These are phyloP conservation scores for Drosophila emarginata DNA, from an alignment of 2,888 invertebrate genomes.

Conservation along the genomic window DNA sequence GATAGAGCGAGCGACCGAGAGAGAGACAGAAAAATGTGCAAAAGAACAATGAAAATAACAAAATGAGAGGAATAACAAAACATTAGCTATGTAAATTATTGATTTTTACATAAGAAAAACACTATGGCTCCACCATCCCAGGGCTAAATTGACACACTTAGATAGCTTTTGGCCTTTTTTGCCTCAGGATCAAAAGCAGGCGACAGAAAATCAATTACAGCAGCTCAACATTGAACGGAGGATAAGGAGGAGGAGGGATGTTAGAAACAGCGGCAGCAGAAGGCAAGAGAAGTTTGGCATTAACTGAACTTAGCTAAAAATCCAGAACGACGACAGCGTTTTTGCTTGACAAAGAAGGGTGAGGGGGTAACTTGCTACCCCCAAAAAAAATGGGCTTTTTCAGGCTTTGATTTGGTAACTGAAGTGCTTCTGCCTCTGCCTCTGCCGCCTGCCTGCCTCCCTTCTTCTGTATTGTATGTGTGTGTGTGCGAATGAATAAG, in stretches of 20 bases:
- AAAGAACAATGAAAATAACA: conserved; percentile 17
- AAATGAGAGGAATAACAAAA: conserved; percentile 46
- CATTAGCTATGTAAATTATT: conserved; percentile 65
- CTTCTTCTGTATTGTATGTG: conserved; percentile 4
- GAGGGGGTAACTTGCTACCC: conserved; percentile 29
- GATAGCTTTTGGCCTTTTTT: conserved; percentile 35
- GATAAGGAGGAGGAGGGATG: conserved; percentile 21
- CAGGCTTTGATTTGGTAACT: conserved; percentile 66
- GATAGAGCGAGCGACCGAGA: not conserved
- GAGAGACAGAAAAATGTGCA: not conserved
- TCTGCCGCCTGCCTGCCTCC: conserved; percentile 4
- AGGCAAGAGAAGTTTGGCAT: conserved; percentile 35
- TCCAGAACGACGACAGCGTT: conserved; percentile 23
- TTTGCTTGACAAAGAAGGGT: conserved; percentile 52
- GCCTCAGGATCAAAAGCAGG: conserved; percentile 37
- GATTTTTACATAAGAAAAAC: conserved; percentile 67
- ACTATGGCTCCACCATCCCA: conserved; percentile 21
- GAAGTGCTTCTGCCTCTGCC: conserved; percentile 52
- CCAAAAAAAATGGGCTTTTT: conserved; percentile 18
- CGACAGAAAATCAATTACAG: conserved; percentile 67
- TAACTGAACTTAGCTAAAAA: conserved; percentile 67
- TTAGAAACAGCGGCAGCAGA: conserved; percentile 8
- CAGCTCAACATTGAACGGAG: conserved; percentile 8
- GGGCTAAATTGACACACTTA: conserved; percentile 59
- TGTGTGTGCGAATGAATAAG: conserved; percentile 4